Percentiles rank a stretch among this genome's conserved stretches.
phyloP scores from a whole-genome alignment of 2,888 invertebrate genomes.

The Eupithecia vulgata region DNA sequence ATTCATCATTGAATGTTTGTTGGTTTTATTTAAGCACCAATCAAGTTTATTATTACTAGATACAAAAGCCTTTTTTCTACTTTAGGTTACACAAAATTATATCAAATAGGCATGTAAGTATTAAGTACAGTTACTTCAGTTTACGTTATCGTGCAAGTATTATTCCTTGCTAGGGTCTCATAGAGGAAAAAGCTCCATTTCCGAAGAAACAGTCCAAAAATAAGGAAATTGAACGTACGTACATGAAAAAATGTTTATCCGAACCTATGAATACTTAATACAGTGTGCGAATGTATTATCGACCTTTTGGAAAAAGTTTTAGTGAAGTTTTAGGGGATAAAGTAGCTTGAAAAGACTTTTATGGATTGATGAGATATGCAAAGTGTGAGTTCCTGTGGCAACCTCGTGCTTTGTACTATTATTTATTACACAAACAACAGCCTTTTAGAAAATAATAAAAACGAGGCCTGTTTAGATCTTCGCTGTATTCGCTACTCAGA shows the following conservation, averaged over 20 bases:
- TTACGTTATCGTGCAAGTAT: not conserved
- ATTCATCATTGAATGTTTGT: conserved; percentile 73
- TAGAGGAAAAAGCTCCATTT: not conserved
- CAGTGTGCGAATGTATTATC: not conserved
- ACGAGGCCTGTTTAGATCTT: too few species aligned
- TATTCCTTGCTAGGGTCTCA: not conserved
- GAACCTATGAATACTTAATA: conserved; percentile 5
- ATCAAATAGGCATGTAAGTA: too few species aligned
- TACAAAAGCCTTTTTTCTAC: not conserved
- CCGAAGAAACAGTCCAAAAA: not conserved
- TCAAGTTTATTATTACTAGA: not conserved
- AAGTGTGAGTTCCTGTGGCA: not conserved
- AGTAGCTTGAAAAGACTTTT: not conserved
- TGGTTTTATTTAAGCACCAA: conserved; percentile 62
- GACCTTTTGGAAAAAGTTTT: too few species aligned
- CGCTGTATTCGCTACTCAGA: too few species aligned
- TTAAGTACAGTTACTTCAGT: not conserved
- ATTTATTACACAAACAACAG: too few species aligned
- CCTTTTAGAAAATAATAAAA: too few species aligned
- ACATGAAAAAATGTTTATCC: not conserved
- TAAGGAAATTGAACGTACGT: not conserved
- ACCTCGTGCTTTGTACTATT: too few species aligned
- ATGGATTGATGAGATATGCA: not conserved
- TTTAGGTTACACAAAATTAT: not conserved
- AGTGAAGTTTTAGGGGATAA: not conserved